Evolutionary conservation across 1,140 invertebrate genomes (phyloP).

Genomic region (Lepidostoma basale): DNA sequence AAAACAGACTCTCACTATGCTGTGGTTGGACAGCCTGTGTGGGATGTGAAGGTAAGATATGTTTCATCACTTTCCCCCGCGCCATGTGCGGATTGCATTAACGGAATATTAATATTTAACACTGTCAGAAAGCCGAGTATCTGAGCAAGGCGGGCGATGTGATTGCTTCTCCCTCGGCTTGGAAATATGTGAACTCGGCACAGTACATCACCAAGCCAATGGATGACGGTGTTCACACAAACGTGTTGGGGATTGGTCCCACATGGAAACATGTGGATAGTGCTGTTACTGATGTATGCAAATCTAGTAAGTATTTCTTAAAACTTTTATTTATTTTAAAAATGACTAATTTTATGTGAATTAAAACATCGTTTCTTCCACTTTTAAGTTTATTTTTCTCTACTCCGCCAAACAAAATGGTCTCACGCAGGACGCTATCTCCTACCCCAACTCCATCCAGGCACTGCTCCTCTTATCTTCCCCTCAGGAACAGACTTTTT

Average conservation of each 20-base stretch:
- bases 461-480: no score
- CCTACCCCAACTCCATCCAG: no score
- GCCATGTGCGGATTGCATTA: no score
- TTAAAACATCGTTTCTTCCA: no score
- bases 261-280: slow-evolving; percentile 51
- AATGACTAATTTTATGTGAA: background rate
- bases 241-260: slow-evolving; percentile 50
- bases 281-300: background rate
- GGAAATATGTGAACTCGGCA: slow-evolving; percentile 55
- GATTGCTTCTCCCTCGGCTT: slow-evolving; percentile 55
- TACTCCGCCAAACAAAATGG: no score
- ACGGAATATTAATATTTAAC: background rate
- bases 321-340: background rate
- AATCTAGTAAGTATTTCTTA: background rate
- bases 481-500: no score
- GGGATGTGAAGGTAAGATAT: slow-evolving; percentile 61
- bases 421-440: no score
- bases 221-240: slow-evolving; percentile 51
- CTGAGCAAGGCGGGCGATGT: slow-evolving; percentile 57
- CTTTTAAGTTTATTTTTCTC: no score
- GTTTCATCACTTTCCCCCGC: no score
- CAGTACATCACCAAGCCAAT: slow-evolving; percentile 52
- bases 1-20: slow-evolving; percentile 62
- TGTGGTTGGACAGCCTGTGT: slow-evolving; percentile 66
- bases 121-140: slow-evolving; percentile 50